phyloP scores from a whole-genome alignment of 2,113 vertebrate genomes.

The Sitta europaea region DNA sequence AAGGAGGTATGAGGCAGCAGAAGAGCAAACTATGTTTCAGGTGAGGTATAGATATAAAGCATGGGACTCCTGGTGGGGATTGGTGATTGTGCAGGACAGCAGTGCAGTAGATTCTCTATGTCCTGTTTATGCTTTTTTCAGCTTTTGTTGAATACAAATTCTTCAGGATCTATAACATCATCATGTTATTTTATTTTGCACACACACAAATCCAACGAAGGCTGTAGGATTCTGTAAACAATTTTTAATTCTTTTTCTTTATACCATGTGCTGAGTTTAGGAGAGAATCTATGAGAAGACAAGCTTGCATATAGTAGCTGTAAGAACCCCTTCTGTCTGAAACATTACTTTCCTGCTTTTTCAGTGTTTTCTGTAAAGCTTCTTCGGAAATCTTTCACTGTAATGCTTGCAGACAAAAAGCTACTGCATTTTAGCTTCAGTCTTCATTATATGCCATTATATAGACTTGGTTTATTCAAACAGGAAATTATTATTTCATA shows the following conservation, averaged over 20 bases:
- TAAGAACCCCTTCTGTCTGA: neutral
- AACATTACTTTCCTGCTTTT: neutral
- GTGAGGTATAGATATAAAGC: neutral
- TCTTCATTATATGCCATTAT: neutral
- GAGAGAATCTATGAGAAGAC: neutral
- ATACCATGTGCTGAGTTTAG: neutral
- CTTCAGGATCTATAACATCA: neutral
- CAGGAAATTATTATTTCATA: neutral
- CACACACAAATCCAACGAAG: neutral
- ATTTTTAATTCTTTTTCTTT: neutral
- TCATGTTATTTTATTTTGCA: neutral
- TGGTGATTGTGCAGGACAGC: neutral
- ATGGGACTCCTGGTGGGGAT: rapidly evolving
- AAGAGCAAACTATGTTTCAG: neutral
- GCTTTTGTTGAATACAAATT: neutral
- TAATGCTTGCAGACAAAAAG: neutral
- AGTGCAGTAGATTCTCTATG: neutral
- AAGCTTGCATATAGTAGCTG: neutral
- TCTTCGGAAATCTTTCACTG: neutral
- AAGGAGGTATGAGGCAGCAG: neutral
- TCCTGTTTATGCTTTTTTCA: neutral
- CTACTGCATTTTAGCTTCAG: neutral
- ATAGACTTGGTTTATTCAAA: neutral
- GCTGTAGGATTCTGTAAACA: neutral
- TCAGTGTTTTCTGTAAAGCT: neutral